Evolutionary conservation across 2,797 vertebrate species (phyloP).

Genomic region (Tadarida brasiliensis): DNA sequence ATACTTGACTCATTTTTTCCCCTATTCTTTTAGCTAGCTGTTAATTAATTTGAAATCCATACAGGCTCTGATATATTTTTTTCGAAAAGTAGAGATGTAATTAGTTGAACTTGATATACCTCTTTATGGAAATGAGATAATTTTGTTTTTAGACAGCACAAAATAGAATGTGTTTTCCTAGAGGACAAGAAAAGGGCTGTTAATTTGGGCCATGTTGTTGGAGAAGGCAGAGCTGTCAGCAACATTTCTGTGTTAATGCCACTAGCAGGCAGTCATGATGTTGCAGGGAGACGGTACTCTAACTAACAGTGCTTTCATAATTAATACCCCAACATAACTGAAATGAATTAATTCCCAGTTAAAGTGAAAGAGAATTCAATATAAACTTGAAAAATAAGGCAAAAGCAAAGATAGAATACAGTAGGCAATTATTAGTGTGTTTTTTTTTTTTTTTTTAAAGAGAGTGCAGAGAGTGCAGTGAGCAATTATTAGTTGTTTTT

Average conservation of each 20-base stretch:
- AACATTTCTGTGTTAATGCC: not conserved
- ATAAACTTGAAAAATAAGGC: not conserved
- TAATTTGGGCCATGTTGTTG: not conserved
- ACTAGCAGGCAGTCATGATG: not conserved
- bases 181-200: not conserved
- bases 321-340: not conserved
- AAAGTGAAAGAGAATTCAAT: not conserved
- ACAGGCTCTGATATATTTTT: not conserved
- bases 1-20: not conserved
- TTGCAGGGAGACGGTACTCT: not conserved
- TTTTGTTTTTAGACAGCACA: not conserved
- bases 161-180: not conserved
- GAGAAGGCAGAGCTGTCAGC: not conserved
- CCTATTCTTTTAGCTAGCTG: not conserved
- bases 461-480: not conserved
- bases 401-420: not conserved
- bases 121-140: slow-evolving; percentile 16
- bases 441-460: not conserved
- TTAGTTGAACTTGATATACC: not conserved
- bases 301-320: not conserved
- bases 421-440: not conserved
- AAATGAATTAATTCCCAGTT: not conserved
- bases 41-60: slow-evolving; percentile 52
- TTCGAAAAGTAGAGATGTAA: not conserved
- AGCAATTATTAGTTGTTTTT: slow-evolving; percentile 9